A percentile compares a stretch with the other conserved stretches of the same genome.
These are phyloP conservation scores for Saturnia japonica DNA, from an alignment of 2,888 invertebrate genomes.

Conservation along the genomic window DNA sequence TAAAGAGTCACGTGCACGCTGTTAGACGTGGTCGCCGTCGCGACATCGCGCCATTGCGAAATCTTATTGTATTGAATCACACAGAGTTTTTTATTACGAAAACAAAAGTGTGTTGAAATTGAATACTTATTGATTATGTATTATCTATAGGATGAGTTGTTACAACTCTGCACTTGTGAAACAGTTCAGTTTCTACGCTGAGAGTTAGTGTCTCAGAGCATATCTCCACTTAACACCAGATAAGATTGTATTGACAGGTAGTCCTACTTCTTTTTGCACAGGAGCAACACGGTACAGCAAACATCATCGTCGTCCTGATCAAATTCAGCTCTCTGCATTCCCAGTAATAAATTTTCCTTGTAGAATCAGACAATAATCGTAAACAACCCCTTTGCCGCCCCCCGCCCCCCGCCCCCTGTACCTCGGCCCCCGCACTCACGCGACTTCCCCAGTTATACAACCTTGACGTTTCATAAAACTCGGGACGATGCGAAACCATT, in stretches of 20 bases:
- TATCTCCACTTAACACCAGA: not conserved
- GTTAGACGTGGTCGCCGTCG: not conserved
- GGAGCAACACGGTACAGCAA: not conserved
- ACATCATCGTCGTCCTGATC: not conserved
- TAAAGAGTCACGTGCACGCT: slow-evolving; percentile 27
- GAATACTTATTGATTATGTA: not conserved
- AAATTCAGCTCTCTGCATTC: not conserved
- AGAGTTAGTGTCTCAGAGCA: too few species aligned
- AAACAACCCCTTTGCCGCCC: not conserved
- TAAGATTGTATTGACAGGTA: not conserved
- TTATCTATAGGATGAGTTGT: not conserved
- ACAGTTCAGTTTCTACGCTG: too few species aligned
- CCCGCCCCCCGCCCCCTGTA: not conserved
- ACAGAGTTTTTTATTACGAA: not conserved
- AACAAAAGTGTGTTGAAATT: not conserved
- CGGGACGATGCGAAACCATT: not conserved
- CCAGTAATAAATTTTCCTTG: not conserved
- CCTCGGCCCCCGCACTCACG: not conserved
- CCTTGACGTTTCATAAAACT: slow-evolving; percentile 3
- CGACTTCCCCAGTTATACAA: not conserved
- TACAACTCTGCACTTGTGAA: too few species aligned
- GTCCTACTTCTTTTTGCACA: not conserved
- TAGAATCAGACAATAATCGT: not conserved
- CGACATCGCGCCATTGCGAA: not conserved
- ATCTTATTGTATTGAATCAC: not conserved